phyloP scores from a whole-genome alignment of 1,140 invertebrate genomes.

The Tetraneura akinire region DNA sequence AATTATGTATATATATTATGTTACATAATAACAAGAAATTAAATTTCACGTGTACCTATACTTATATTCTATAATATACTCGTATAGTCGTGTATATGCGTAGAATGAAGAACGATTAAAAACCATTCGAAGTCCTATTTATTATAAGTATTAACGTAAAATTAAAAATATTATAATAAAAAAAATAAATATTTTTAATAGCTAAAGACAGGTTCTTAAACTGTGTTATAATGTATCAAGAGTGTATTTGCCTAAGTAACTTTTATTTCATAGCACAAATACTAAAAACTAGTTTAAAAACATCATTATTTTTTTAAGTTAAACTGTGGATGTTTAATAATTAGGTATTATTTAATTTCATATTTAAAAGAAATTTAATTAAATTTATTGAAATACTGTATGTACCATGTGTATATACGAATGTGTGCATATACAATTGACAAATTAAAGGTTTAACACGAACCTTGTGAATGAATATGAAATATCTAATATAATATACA shows the following conservation, averaged over 20 bases:
- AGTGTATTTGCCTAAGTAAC: background rate
- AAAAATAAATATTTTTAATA: constrained; percentile 7
- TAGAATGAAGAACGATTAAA: constrained; percentile 5
- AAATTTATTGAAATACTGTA: no score
- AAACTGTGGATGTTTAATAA: background rate
- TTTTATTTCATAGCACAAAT: constrained; percentile 13
- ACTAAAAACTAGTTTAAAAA: constrained; percentile 5
- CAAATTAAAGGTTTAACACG: no score
- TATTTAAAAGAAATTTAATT: no score
- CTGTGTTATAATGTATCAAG: background rate
- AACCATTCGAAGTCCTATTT: constrained; percentile 9
- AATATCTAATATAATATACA: no score
- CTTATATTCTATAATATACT: background rate
- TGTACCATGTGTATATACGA: no score
- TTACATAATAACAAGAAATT: background rate
- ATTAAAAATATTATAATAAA: constrained; percentile 12
- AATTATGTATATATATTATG: no score
- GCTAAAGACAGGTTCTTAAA: constrained; percentile 22
- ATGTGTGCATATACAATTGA: no score
- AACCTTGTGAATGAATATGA: no score
- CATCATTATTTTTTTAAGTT: no score
- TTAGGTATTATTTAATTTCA: no score
- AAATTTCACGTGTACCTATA: no score
- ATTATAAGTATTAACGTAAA: constrained; percentile 22
- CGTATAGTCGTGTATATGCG: background rate